Evolutionary conservation across 2,113 vertebrate genomes (phyloP).

Genomic region (Zeus faber): DNA sequence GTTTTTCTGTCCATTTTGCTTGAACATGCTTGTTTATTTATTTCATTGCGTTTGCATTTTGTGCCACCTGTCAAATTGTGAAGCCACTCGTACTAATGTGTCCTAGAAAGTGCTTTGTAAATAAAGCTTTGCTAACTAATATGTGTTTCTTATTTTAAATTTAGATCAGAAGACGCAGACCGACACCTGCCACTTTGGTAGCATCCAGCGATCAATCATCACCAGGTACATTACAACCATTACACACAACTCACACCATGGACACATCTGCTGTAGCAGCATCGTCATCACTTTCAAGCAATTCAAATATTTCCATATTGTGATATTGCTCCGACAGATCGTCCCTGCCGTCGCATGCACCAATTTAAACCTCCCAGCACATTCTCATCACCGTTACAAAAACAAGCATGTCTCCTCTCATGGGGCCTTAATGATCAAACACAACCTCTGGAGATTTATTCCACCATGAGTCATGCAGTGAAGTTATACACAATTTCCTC

Average conservation of each 20-base stretch:
- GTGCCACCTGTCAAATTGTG: no score
- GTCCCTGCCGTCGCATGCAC: slow-evolving; percentile 10
- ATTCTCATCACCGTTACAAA: slow-evolving; percentile 13
- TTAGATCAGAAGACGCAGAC: slow-evolving; percentile 89
- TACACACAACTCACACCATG: not conserved
- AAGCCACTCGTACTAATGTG: no score
- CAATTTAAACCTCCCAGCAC: slow-evolving; percentile 23
- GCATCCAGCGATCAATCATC: slow-evolving; percentile 93
- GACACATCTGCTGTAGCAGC: no score
- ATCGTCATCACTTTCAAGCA: no score
- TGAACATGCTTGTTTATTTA: no score
- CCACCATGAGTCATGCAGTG: slow-evolving; percentile 46
- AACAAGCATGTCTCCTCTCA: slow-evolving; percentile 22
- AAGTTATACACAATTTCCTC: slow-evolving; percentile 1
- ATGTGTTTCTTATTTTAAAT: slow-evolving; percentile 2
- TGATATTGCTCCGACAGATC: not conserved
- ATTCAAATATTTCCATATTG: slow-evolving; percentile 2
- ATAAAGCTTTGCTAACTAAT: not conserved
- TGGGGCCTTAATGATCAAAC: slow-evolving; percentile 49
- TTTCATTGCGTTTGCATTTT: no score
- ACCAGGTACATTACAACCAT: slow-evolving; percentile 75
- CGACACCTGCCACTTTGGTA: slow-evolving; percentile 89
- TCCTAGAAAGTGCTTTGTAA: not conserved
- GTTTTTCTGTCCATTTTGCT: no score
- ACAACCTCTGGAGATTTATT: slow-evolving; percentile 44